Conservation (phyloP, 1,140 invertebrate genomes). For the Ptiloglossa arizonensis region DNA sequence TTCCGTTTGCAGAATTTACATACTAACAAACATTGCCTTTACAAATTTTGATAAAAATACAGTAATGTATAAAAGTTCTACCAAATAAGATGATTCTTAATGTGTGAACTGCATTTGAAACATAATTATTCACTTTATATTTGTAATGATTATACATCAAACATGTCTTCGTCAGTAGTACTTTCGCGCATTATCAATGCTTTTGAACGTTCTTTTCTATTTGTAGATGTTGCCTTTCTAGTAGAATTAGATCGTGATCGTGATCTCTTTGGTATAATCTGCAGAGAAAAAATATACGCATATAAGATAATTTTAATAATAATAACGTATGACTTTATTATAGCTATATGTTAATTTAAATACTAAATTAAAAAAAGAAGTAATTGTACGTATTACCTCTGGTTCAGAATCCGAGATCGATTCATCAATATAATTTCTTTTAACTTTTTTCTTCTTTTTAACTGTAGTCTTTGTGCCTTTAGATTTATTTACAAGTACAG, state of each 20-base stretch:
- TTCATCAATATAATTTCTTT: constrained; percentile 13
- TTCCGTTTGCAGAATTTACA: constrained; percentile 31
- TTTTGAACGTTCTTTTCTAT: constrained; percentile 15
- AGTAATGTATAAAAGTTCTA: constrained; percentile 41
- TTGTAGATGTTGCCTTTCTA: constrained; percentile 20
- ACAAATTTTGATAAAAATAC: constrained; percentile 38
- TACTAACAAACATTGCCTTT: constrained; percentile 14
- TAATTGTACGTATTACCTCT: constrained; percentile 60
- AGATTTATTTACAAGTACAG: background rate
- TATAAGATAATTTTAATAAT: background rate
- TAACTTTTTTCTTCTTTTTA: constrained; percentile 36
- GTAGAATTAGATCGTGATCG: constrained; percentile 56
- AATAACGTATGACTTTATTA: constrained; percentile 16
- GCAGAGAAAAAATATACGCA: constrained; percentile 31
- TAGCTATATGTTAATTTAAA: background rate
- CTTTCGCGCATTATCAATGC: constrained; percentile 24
- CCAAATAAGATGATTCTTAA: constrained; percentile 3
- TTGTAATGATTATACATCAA: constrained; percentile 59
- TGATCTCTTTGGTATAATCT: constrained; percentile 67
- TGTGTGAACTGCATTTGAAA: background rate
- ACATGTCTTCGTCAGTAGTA: constrained; percentile 73
- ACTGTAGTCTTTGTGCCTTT: constrained; percentile 44
- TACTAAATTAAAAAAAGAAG: background rate
- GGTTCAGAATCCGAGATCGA: constrained; percentile 59
- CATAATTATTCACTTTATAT: constrained; percentile 8